Evolutionary conservation across 2,888 invertebrate species (phyloP).

Genomic region (Hydrotaea diabolus): DNA sequence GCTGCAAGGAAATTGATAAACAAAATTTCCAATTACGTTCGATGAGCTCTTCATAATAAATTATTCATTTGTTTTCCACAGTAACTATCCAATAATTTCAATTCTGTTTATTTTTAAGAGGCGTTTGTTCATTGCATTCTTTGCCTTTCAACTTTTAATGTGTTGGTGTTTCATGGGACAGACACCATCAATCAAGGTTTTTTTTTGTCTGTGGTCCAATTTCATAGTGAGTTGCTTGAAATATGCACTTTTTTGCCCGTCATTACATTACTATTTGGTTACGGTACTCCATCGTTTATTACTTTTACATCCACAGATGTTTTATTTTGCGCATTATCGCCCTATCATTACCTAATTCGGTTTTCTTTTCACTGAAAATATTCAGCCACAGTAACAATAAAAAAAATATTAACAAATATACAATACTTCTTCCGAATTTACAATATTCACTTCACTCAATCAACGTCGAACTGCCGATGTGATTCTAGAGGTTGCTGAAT

Average conservation of each 20-base stretch:
- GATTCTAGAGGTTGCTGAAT: conserved; percentile 10
- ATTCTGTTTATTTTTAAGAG: conserved; percentile 53
- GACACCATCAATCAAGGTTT: conserved; percentile 59
- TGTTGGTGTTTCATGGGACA: conserved; percentile 65
- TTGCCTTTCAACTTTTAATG: conserved; percentile 49
- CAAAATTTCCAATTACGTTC: conserved; percentile 6
- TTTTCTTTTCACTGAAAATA: conserved; percentile 15
- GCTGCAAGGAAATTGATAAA: conserved; percentile 18
- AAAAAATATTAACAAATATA: no score
- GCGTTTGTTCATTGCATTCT: conserved; percentile 69
- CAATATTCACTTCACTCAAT: conserved; percentile 36
- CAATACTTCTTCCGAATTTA: no score
- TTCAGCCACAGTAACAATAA: no score
- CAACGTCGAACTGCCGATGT: conserved; percentile 48
- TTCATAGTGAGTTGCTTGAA: conserved; percentile 42
- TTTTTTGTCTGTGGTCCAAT: conserved; percentile 53
- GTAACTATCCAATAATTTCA: conserved; percentile 28
- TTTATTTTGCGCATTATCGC: conserved; percentile 18
- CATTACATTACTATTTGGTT: not conserved
- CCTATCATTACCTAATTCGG: conserved; percentile 54
- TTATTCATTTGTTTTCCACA: conserved; percentile 37
- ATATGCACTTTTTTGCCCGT: conserved; percentile 51
- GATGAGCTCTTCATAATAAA: conserved; percentile 58
- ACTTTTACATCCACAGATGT: not conserved
- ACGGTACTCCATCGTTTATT: not conserved